phyloP scores from a whole-genome alignment of 2,113 vertebrate genomes.

The Osmerus eperlanus region DNA sequence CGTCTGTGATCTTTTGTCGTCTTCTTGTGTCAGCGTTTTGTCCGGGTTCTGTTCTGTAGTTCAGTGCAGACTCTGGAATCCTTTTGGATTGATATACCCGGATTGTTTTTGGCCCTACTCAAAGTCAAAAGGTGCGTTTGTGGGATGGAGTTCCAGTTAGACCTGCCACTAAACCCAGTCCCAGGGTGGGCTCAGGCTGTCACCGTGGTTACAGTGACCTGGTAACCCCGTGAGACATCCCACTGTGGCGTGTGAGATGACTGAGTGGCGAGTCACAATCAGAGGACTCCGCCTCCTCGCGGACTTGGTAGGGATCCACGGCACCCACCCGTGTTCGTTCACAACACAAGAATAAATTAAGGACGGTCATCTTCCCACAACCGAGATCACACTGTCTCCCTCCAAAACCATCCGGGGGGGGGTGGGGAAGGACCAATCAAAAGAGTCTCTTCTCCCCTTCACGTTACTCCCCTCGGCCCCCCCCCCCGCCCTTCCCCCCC shows the following conservation, averaged over 20 bases:
- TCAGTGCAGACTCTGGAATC: not conserved
- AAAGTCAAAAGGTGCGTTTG: not conserved
- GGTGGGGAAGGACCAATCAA: conserved; percentile 39
- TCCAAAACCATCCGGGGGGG: conserved; percentile 35
- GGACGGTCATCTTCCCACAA: conserved; percentile 32
- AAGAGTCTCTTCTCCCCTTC: conserved; percentile 48
- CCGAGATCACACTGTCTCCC: conserved; percentile 36
- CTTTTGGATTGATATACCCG: not conserved
- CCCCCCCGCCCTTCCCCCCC: not conserved
- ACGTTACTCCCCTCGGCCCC: conserved; percentile 44
- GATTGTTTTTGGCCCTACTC: conserved; percentile 32
- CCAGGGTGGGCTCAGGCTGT: conserved; percentile 33
- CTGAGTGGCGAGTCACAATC: conserved; percentile 49
- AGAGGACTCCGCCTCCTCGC: conserved; percentile 44
- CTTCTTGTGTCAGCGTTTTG: too few relatives aligned
- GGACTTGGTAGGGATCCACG: conserved; percentile 27
- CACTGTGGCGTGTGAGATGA: conserved; percentile 36
- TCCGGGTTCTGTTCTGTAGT: too few relatives aligned
- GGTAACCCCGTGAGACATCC: conserved; percentile 47
- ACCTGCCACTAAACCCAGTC: conserved; percentile 5
- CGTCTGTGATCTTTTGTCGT: conserved; percentile 15
- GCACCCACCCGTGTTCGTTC: too few relatives aligned
- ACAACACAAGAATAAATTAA: conserved; percentile 37
- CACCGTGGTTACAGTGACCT: conserved; percentile 27
- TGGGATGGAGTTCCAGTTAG: conserved; percentile 26